Conservation (phyloP, 1,140 invertebrate genomes). For the Eulimnadia texana region DNA sequence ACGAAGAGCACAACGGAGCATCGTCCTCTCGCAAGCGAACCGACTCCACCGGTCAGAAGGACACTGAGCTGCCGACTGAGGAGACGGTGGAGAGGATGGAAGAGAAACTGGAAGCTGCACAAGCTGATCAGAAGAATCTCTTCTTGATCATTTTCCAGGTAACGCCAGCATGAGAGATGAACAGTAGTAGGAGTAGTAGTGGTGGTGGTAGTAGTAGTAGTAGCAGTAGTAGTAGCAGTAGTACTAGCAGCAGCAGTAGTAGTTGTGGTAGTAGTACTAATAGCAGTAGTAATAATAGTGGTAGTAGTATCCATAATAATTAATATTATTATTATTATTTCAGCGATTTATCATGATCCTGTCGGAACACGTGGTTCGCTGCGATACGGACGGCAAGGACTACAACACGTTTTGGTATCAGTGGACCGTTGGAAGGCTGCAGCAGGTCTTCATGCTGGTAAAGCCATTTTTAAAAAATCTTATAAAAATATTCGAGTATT, state of each 20-base stretch:
- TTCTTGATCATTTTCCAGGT: slow-evolving; percentile 94
- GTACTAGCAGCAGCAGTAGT: no score
- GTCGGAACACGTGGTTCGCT: slow-evolving; percentile 84
- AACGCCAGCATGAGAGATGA: no score
- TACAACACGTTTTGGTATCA: slow-evolving; percentile 93
- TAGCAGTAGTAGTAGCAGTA: neutral
- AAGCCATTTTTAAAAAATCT: slow-evolving; percentile 34
- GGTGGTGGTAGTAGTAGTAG: no score
- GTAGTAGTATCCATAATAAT: no score
- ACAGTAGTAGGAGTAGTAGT: no score
- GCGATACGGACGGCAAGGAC: slow-evolving; percentile 82
- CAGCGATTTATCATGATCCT: slow-evolving; percentile 94
- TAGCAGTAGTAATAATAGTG: no score
- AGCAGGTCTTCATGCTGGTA: slow-evolving; percentile 89
- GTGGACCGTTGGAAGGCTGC: slow-evolving; percentile 85
- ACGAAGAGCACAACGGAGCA: slow-evolving; percentile 36
- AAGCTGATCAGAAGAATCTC: slow-evolving; percentile 90
- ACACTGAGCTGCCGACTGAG: slow-evolving; percentile 61
- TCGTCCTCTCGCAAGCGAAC: neutral
- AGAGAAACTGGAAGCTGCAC: slow-evolving; percentile 80
- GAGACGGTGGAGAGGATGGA: slow-evolving; percentile 89
- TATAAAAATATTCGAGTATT: neutral
- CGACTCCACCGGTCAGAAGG: slow-evolving; percentile 27
- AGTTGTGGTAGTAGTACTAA: no score
- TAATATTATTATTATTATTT: no score